Conservation (phyloP, 2,797 vertebrate species). For the Hydrocynus forskahlii region DNA sequence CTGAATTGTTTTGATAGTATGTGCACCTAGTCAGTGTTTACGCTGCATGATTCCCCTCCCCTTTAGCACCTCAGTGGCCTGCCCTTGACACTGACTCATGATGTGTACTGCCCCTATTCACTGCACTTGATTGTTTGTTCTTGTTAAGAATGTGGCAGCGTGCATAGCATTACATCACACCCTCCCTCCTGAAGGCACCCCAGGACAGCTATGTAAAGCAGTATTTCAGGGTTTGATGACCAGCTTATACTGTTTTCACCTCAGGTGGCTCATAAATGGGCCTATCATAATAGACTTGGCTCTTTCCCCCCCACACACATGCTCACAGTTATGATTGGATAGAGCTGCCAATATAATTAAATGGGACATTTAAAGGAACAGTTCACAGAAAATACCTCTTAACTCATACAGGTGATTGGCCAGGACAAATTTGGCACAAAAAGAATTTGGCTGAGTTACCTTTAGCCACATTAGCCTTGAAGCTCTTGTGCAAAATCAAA, state of each 20-base stretch:
- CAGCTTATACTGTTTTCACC: slow-evolving; percentile 19
- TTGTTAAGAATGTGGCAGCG: slow-evolving; percentile 32
- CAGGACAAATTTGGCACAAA: too few species aligned
- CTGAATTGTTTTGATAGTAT: slow-evolving; percentile 12
- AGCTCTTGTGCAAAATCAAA: too few species aligned
- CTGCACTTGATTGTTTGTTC: slow-evolving; percentile 42
- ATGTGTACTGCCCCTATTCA: slow-evolving; percentile 31
- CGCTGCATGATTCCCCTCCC: slow-evolving; percentile 20
- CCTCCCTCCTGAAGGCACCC: slow-evolving; percentile 10
- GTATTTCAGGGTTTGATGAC: background rate
- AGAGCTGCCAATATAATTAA: too few species aligned
- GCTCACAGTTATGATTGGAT: too few species aligned
- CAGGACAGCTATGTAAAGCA: slow-evolving; percentile 11
- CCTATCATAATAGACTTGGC: too few species aligned
- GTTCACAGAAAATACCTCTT: too few species aligned
- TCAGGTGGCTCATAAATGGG: too few species aligned
- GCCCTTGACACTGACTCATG: slow-evolving; percentile 42
- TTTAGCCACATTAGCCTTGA: too few species aligned
- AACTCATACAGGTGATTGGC: too few species aligned
- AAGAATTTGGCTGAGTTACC: too few species aligned
- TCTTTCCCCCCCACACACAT: too few species aligned
- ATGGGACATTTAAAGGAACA: too few species aligned
- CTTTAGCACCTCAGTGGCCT: slow-evolving; percentile 20
- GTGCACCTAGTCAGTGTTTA: background rate
- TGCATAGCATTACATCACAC: slow-evolving; percentile 28